phyloP scores from a whole-genome alignment of 2,888 invertebrate genomes.

The Cheilosia vulpina region DNA sequence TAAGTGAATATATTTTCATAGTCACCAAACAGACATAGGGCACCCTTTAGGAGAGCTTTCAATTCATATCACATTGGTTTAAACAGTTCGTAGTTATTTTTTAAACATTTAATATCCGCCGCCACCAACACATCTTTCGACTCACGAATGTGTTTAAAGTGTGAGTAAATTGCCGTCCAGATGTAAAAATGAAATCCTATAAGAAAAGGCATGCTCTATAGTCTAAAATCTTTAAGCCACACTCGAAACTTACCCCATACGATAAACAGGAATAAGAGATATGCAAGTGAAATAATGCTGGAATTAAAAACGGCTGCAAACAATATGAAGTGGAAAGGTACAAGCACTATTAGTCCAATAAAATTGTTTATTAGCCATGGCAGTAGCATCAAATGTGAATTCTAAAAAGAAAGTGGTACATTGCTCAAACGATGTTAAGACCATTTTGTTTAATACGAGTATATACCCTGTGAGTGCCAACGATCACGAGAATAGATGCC shows the following conservation, averaged over 20 bases:
- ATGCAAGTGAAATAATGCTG: neutral
- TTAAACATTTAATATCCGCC: too few species aligned
- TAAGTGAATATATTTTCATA: too few species aligned
- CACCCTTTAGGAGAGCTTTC: too few species aligned
- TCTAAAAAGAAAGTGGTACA: neutral
- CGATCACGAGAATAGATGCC: neutral
- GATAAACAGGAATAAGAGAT: neutral
- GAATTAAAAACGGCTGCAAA: neutral
- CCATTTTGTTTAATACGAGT: neutral
- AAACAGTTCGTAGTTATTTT: too few species aligned
- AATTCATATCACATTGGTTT: too few species aligned
- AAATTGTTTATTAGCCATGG: neutral
- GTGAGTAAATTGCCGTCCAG: too few species aligned
- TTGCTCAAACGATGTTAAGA: neutral
- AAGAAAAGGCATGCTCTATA: neutral
- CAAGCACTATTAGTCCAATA: neutral
- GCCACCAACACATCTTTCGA: too few species aligned
- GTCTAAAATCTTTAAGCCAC: neutral
- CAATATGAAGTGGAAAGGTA: neutral
- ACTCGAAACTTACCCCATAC: neutral
- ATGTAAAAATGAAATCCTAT: too few species aligned
- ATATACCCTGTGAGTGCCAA: neutral
- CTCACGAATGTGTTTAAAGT: too few species aligned
- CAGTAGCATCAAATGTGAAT: conserved; percentile 2
- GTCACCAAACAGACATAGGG: too few species aligned